These are phyloP conservation scores for Xanthia icteritia DNA, from an alignment of 2,888 invertebrate species.

Conservation along the genomic window DNA sequence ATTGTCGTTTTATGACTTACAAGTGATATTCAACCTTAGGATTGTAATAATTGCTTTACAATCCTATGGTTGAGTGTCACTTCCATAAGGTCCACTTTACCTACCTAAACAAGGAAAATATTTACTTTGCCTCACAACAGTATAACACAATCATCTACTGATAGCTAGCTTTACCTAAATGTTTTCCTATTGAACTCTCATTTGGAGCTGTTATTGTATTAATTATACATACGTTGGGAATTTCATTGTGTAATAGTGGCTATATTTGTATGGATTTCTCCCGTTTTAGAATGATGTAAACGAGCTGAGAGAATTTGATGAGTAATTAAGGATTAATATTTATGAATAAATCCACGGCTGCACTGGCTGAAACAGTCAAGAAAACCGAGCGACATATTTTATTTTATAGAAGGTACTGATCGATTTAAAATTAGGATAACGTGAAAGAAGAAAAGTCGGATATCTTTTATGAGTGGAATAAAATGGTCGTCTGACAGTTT, in stretches of 20 bases:
- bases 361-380: not conserved
- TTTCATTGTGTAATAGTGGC: not conserved
- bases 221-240: not conserved
- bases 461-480: not conserved
- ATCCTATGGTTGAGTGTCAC: not conserved
- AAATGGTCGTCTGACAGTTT: not conserved
- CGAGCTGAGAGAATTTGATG: not conserved
- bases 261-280: not conserved
- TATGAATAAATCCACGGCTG: not conserved
- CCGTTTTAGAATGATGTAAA: not conserved
- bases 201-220: slow-evolving; percentile 4
- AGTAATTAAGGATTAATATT: not conserved
- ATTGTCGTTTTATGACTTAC: not conserved
- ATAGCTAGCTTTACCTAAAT: slow-evolving; percentile 23
- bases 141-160: slow-evolving; percentile 2
- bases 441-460: not conserved
- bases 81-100: not conserved
- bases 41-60: not conserved
- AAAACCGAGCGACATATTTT: not conserved
- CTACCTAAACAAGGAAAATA: slow-evolving; percentile 40
- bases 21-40: not conserved
- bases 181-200: slow-evolving; percentile 43
- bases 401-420: not conserved
- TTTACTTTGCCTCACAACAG: slow-evolving; percentile 8
- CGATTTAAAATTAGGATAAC: not conserved